These are phyloP conservation scores for Centropristis striata DNA, from an alignment of 2,113 vertebrate species.

Conservation along the genomic window DNA sequence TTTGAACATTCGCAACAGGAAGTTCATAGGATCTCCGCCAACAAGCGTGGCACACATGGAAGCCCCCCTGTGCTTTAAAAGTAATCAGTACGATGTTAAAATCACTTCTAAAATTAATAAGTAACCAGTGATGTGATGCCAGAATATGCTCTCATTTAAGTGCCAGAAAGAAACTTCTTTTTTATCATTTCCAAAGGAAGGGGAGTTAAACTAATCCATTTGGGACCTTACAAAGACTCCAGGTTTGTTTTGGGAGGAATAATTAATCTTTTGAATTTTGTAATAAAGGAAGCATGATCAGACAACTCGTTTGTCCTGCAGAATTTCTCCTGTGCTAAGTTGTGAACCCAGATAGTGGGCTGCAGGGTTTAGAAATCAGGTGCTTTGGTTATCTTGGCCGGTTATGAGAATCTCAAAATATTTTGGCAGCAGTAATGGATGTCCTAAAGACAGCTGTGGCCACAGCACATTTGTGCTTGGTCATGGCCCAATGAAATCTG, in stretches of 20 bases:
- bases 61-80: constrained; percentile 16
- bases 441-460: constrained; percentile 3
- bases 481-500: constrained; percentile 6
- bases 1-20: not conserved
- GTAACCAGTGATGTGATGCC: constrained; percentile 11
- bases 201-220: constrained; percentile 3
- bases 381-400: not conserved
- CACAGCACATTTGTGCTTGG: constrained; percentile 11
- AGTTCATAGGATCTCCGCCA: constrained; percentile 18
- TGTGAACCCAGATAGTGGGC: too few species aligned
- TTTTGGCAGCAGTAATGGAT: constrained; percentile 7
- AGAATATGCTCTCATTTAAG: not conserved
- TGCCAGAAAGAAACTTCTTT: not conserved
- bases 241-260: not conserved
- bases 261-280: not conserved
- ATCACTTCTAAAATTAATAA: constrained; percentile 15
- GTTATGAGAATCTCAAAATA: not conserved
- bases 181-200: not conserved
- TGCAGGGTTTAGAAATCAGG: not conserved
- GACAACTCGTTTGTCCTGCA: not conserved
- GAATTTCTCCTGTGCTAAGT: not conserved
- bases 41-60: not conserved
- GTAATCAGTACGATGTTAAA: constrained; percentile 23
- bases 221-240: not conserved
- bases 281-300: not conserved